Percentiles rank a stretch among this genome's conserved stretches.
Evolutionary conservation across 1,140 invertebrate species (phyloP).

Genomic region (Sipha flava): DNA sequence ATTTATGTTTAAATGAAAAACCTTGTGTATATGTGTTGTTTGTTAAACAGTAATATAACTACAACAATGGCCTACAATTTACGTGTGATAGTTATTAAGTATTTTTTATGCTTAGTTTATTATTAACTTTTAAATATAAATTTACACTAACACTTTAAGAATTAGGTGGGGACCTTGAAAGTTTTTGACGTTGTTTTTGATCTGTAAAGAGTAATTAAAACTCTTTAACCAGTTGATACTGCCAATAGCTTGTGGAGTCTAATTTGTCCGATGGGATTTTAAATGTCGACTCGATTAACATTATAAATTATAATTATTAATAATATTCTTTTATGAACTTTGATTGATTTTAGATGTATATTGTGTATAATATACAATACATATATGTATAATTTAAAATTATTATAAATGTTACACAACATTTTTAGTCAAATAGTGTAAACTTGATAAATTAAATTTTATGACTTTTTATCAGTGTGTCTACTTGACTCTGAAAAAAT

Average conservation of each 20-base stretch:
- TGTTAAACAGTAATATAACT: too few relatives aligned
- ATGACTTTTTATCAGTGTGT: too few relatives aligned
- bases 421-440: too few relatives aligned
- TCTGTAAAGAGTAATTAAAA: slow-evolving; percentile 14
- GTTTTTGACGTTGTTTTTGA: slow-evolving; percentile 30
- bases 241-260: slow-evolving; percentile 31
- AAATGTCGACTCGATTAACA: slow-evolving; percentile 21
- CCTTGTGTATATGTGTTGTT: too few relatives aligned
- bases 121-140: neutral
- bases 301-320: slow-evolving; percentile 3
- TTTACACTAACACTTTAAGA: neutral
- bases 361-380: neutral
- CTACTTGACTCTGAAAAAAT: too few relatives aligned
- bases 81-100: too few relatives aligned
- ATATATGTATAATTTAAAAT: too few relatives aligned
- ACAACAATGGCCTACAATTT: too few relatives aligned
- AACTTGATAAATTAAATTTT: too few relatives aligned
- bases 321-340: neutral
- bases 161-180: slow-evolving; percentile 22
- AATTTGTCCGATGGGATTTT: slow-evolving; percentile 19
- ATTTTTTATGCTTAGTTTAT: neutral
- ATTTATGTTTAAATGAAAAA: too few relatives aligned
- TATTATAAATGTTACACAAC: too few relatives aligned
- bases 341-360: neutral
- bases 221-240: slow-evolving; percentile 32